A percentile compares a stretch with the other conserved stretches of the same genome.
phyloP scores from a whole-genome alignment of 2,888 invertebrate species.

The Lathronympha strigana region DNA sequence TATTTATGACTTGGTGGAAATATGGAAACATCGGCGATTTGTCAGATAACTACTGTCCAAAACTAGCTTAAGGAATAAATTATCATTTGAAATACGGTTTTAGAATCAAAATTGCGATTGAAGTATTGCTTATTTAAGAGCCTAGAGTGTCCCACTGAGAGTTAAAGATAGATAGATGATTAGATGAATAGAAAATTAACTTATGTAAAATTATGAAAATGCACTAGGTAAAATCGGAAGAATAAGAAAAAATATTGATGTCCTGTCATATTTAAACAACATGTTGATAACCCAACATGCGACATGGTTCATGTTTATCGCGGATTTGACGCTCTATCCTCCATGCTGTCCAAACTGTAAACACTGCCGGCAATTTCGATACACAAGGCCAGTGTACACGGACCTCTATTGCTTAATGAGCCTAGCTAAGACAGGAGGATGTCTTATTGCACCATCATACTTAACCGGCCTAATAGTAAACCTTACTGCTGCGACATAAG shows the following conservation, averaged over 20 bases:
- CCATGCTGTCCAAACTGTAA: conserved; percentile 21
- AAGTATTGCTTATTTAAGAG: too few relatives aligned
- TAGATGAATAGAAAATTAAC: too few relatives aligned
- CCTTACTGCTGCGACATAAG: neutral
- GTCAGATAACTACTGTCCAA: too few relatives aligned
- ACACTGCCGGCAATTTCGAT: conserved; percentile 26
- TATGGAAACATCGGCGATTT: neutral
- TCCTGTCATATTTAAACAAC: neutral
- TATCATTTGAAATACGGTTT: too few relatives aligned
- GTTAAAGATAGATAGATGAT: too few relatives aligned
- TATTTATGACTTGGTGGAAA: too few relatives aligned
- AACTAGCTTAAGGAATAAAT: too few relatives aligned
- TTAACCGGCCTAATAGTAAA: neutral
- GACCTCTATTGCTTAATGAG: conserved; percentile 34
- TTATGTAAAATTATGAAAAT: too few relatives aligned
- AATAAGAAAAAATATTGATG: too few relatives aligned
- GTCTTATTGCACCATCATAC: conserved; percentile 20
- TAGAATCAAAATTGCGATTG: too few relatives aligned
- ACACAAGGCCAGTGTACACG: conserved; percentile 11
- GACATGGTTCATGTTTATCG: conserved; percentile 3
- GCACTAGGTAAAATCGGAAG: too few relatives aligned
- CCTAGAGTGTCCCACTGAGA: too few relatives aligned
- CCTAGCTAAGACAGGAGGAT: conserved; percentile 7
- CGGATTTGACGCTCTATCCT: conserved; percentile 21
- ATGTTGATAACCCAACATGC: neutral